Percentiles rank a stretch among this genome's conserved stretches.
These are phyloP conservation scores for Cataglyphis livida DNA, from an alignment of 2,888 invertebrate species.

Conservation along the genomic window DNA sequence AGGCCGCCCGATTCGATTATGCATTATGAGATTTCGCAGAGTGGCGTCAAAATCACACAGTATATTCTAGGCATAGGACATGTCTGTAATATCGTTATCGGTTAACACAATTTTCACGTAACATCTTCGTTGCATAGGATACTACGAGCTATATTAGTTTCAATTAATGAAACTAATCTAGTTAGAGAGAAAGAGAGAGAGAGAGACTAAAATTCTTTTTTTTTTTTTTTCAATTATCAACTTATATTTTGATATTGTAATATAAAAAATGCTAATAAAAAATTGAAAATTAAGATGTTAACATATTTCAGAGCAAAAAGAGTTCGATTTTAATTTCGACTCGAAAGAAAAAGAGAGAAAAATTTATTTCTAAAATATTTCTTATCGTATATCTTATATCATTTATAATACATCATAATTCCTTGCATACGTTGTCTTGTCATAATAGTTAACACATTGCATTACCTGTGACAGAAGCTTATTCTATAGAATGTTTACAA, in stretches of 20 bases:
- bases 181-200: too few species aligned
- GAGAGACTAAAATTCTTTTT: not conserved
- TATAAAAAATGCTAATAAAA: not conserved
- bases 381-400: not conserved
- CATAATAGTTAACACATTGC: constrained; percentile 34
- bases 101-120: constrained; percentile 37
- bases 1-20: constrained; percentile 35
- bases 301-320: not conserved
- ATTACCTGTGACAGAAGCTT: not conserved
- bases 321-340: not conserved
- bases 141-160: constrained; percentile 3
- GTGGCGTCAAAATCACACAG: constrained; percentile 40
- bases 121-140: constrained; percentile 24
- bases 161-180: constrained; percentile 25
- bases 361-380: not conserved
- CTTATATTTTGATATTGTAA: not conserved
- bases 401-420: not conserved
- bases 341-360: too few species aligned
- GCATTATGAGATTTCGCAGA: constrained; percentile 43
- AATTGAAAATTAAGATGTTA: not conserved
- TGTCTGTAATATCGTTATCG: constrained; percentile 37
- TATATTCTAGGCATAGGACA: constrained; percentile 31
- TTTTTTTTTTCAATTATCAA: not conserved
- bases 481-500: constrained; percentile 35
- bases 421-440: constrained; percentile 1